Base-by-base conservation (phyloP, 2,113 vertebrate species). In the Crypturellus undulatus region DNA sequence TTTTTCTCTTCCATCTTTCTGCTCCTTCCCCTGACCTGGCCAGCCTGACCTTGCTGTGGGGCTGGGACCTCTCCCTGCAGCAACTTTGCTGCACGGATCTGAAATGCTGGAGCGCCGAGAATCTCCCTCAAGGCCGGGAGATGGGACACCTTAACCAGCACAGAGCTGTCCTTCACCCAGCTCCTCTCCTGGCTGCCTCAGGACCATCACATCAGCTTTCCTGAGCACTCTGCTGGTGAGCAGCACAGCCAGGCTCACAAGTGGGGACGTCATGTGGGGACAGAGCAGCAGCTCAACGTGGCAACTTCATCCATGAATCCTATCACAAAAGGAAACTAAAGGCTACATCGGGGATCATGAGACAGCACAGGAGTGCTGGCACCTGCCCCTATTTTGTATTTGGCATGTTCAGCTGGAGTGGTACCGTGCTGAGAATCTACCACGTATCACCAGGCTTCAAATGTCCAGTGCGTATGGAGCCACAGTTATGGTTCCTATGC, bases 371-470 rank as follows among this genome's bases (percentile, higher is more conserved):
- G 28, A 28, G 54, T 16, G 54, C 54, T 30, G 54, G 54, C 16
- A 17, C 20, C 47, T 26, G 34, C n/a, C 20, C 49, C 45, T 32
- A 20, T 11, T 10, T 42, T 21, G 25, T 36, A 17, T 11, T 8
- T 42, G 21, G 21, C 67, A 67, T 0, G 1, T 45, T 51, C n/a
- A 79, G 54, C 3, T 54, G 62, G 25, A 10, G 15, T 8, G 0
- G 0, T 26, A 68, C 25, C 3, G 0, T 17, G 20, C 11, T 0
- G 0, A 60, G 20, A n/a, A 2, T 3, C 4, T 12, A 10, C 2
- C 58, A 54, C 32, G 30, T 14, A 60, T 21, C 49, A 16, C 45
- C 7, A 12, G 34, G 45, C 21, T 67, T 72, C 78, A 49, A 47
- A n/a, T 30, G 18, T 6, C 71, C 43, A 5, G 0, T 13, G 42